These are phyloP conservation scores for Schizaphis graminum DNA, from an alignment of 2,888 invertebrate species.

Conservation along the genomic window DNA sequence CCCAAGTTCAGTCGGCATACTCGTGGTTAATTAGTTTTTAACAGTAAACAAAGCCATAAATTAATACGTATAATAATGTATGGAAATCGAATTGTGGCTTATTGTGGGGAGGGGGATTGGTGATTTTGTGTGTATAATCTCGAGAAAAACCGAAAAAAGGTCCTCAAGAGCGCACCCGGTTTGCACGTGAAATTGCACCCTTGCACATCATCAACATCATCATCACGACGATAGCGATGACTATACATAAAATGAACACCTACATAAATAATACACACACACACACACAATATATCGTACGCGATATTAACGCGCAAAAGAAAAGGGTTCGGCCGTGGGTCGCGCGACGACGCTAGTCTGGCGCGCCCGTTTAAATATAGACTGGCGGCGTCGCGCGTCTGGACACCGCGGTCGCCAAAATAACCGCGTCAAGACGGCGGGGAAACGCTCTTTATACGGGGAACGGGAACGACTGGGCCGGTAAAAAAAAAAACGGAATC, in stretches of 20 bases:
- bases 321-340: conserved; percentile 45
- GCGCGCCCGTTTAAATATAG: conserved; percentile 62
- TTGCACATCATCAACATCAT: not conserved
- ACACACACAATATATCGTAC: not conserved
- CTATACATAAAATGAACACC: not conserved
- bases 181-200: not conserved
- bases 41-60: too few relatives aligned
- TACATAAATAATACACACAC: not conserved
- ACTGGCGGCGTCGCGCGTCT: conserved; percentile 51
- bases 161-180: not conserved
- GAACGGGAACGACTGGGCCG: not conserved
- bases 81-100: too few relatives aligned
- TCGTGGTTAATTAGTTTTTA: too few relatives aligned
- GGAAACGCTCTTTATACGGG: not conserved
- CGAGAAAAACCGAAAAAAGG: not conserved
- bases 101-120: too few relatives aligned
- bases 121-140: not conserved
- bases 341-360: conserved; percentile 30
- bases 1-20: too few relatives aligned
- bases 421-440: conserved; percentile 43
- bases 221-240: not conserved
- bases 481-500: not conserved
- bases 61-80: too few relatives aligned
- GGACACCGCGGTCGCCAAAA: conserved; percentile 63
- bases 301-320: conserved; percentile 37